phyloP scores from a whole-genome alignment of 2,888 invertebrate genomes.

The Clusia tigrina region DNA sequence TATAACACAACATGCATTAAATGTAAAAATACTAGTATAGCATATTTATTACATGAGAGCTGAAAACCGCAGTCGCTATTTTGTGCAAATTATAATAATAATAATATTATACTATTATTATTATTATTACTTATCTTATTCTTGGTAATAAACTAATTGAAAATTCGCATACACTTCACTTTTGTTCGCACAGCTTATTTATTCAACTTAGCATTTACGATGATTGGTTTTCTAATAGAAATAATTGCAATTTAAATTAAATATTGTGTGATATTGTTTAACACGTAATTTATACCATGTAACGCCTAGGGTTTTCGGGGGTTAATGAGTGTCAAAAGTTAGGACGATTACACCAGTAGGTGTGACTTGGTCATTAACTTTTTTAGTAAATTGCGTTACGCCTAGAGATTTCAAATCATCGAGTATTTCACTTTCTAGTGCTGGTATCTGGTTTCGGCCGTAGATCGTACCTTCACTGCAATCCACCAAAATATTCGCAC shows the following conservation, averaged over 20 bases:
- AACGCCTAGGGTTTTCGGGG: slow-evolving; percentile 11
- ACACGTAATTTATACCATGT: slow-evolving; percentile 10
- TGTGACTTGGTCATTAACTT: not conserved
- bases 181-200: too few relatives aligned
- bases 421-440: slow-evolving; percentile 10
- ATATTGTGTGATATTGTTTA: slow-evolving; percentile 12
- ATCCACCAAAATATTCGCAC: slow-evolving; percentile 1
- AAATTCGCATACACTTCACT: too few relatives aligned
- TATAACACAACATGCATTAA: too few relatives aligned
- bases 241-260: slow-evolving; percentile 14
- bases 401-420: slow-evolving; percentile 11
- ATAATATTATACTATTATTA: too few relatives aligned
- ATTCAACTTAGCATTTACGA: too few relatives aligned
- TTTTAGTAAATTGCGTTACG: slow-evolving; percentile 8
- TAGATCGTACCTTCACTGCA: slow-evolving; percentile 3
- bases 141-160: not conserved
- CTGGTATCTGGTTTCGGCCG: slow-evolving; percentile 3
- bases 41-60: too few relatives aligned
- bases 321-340: slow-evolving; percentile 9
- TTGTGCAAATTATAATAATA: too few relatives aligned
- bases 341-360: slow-evolving; percentile 8
- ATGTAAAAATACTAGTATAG: too few relatives aligned
- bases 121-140: not conserved
- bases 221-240: slow-evolving; percentile 11
- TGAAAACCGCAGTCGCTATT: too few relatives aligned